phyloP scores from a whole-genome alignment of 2,113 vertebrate species.

The Phaethornis superciliosus region DNA sequence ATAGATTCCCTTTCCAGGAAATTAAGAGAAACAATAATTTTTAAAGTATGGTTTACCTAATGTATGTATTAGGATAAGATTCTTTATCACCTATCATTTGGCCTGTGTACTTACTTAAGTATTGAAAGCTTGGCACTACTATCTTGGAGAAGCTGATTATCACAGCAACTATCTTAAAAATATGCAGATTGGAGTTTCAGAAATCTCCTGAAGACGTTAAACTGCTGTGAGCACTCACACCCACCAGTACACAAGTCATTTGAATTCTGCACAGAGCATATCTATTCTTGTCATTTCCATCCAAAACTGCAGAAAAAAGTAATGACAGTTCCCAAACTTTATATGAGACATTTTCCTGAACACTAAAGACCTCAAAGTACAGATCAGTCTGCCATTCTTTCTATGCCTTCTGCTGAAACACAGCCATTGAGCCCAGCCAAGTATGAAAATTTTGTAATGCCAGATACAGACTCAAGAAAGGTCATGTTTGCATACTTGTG shows the following conservation, averaged over 20 bases:
- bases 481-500: not conserved
- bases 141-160: not conserved
- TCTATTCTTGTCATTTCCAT: not conserved
- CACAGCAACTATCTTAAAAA: not conserved
- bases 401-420: not conserved
- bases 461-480: not conserved
- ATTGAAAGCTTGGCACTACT: not conserved
- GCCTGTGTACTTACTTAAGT: rapidly evolving
- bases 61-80: not conserved
- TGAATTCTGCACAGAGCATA: not conserved
- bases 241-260: not conserved
- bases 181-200: not conserved
- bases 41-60: not conserved
- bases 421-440: not conserved
- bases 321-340: not conserved
- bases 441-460: not conserved
- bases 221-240: not conserved
- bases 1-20: not conserved
- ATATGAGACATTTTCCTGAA: not conserved
- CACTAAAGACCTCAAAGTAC: not conserved
- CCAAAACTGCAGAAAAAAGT: not conserved
- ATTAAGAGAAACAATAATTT: not conserved
- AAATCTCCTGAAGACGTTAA: not conserved
- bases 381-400: not conserved
- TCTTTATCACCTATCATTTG: not conserved